Percentiles rank a stretch among this genome's conserved stretches.
These are phyloP conservation scores for Heteractis magnifica DNA, from an alignment of 92 coral and sea anemone species.

Conservation along the genomic window DNA sequence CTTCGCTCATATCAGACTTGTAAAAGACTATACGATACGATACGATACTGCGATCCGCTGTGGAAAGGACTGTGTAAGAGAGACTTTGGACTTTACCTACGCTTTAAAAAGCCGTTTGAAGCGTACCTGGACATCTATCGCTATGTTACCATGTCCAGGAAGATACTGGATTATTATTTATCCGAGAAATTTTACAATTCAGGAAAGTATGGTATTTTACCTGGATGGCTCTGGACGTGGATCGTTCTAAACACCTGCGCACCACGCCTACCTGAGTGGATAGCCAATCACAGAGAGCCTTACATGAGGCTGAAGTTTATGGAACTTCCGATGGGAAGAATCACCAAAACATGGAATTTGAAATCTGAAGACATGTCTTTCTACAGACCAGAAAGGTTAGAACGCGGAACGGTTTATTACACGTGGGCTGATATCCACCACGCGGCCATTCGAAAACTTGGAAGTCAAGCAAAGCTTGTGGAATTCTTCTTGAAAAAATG, in stretches of 20 bases:
- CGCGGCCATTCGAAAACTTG: conserved; percentile 73
- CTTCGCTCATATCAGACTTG: conserved; percentile 69
- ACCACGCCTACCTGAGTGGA: conserved; percentile 89
- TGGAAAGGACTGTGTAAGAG: conserved; percentile 77
- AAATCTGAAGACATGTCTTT: conserved; percentile 62
- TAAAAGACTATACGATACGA: conserved; percentile 55
- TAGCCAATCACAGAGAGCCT: conserved; percentile 80
- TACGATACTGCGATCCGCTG: conserved; percentile 65
- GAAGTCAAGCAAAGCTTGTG: conserved; percentile 68
- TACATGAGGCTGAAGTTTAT: conserved; percentile 79
- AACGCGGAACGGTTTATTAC: conserved; percentile 89
- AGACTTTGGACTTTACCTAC: conserved; percentile 74
- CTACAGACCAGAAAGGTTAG: conserved; percentile 62
- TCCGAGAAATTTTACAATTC: conserved; percentile 79
- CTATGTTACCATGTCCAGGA: conserved; percentile 69
- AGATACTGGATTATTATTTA: conserved; percentile 66
- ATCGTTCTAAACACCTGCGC: conserved; percentile 80
- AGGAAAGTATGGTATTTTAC: conserved; percentile 80
- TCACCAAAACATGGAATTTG: conserved; percentile 82
- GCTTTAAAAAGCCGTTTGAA: conserved; percentile 62
- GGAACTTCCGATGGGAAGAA: conserved; percentile 83
- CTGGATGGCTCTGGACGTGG: conserved; percentile 99
- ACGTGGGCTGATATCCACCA: conserved; percentile 91
- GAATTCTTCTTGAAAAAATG: conserved; percentile 82
- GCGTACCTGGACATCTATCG: conserved; percentile 79